Base-by-base conservation (phyloP, 2,113 vertebrate genomes). In the Callaeas wilsoni region DNA sequence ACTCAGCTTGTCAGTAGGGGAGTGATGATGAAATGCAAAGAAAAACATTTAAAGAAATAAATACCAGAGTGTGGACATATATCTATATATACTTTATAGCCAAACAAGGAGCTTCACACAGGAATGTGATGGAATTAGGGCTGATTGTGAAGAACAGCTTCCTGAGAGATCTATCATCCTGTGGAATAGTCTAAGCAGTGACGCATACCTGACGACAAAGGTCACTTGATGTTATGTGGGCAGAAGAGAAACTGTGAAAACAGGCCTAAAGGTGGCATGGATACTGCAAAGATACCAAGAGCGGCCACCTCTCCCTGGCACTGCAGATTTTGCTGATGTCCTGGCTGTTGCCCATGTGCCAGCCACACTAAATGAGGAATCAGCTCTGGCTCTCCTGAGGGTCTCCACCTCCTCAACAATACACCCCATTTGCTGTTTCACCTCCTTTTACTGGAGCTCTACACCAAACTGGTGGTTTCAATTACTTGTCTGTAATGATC, bases 1-100 rank as follows among this genome's bases (percentile, higher is more conserved):
- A 69, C n/a, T 0, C 42, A 49, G 68, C 49, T 69, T 70, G 76
- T 91, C 81, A 74, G 71, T 10, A 57, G 60, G 47, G 27, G 73
- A 81, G 47, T 19, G 73, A 83, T 77, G 91, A 96, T 68, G 25
- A 90, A 94, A 92, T 77, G 86, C 83, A 93, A 95, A 94, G 75
- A 63, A 29, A 81, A 92, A 87, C 52, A 70, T 78, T 50, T 62
- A 57, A 86, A 94, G 55, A 88, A 88, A 76, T 65, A 88, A 93
- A 80, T 65, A 86, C 57, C 42, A 53, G 76, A 77, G 22, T 23
- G 92, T 9, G 53, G 79, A 60, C 50, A 74, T 35, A 50, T 16
- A 26, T 47, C 14, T 59, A 35, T 14, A 18, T 44, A 18, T 37
- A 14, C 57, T 29, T 68, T 39, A 80, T 6, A 71, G 83, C 52